These are phyloP conservation scores for Zosterops hypoxanthus DNA, from an alignment of 2,113 vertebrate species.

Conservation along the genomic window DNA sequence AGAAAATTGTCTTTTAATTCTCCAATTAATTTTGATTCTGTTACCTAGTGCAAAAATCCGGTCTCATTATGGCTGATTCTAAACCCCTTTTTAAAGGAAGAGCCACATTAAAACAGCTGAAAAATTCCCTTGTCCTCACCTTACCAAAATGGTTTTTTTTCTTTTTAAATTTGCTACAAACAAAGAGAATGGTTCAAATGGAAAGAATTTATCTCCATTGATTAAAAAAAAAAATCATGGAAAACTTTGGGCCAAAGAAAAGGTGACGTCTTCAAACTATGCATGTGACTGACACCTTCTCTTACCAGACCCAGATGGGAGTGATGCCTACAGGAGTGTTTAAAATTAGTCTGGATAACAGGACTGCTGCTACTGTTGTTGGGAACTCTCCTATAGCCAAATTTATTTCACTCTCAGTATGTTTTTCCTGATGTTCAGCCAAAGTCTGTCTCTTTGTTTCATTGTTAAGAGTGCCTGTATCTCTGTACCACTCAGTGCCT, in stretches of 20 bases:
- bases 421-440: constrained; percentile 35
- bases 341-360: constrained; percentile 5
- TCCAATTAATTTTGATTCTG: neutral
- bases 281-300: neutral
- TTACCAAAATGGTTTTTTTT: neutral
- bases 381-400: neutral
- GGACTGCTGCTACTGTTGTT: constrained; percentile 2
- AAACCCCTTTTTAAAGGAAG: neutral
- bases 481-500: neutral
- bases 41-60: neutral
- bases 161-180: neutral
- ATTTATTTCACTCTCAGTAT: constrained; percentile 15
- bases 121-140: neutral
- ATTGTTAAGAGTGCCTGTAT: neutral
- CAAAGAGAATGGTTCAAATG: neutral
- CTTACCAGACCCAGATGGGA: neutral
- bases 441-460: neutral
- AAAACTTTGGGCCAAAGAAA: neutral
- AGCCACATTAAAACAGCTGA: neutral
- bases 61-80: neutral
- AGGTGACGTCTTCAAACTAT: neutral
- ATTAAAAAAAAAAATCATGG: neutral
- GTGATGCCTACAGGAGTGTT: neutral
- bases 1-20: neutral
- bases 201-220: neutral